Base-by-base conservation (phyloP, 1,140 invertebrate species). In the Heliconius congener region DNA sequence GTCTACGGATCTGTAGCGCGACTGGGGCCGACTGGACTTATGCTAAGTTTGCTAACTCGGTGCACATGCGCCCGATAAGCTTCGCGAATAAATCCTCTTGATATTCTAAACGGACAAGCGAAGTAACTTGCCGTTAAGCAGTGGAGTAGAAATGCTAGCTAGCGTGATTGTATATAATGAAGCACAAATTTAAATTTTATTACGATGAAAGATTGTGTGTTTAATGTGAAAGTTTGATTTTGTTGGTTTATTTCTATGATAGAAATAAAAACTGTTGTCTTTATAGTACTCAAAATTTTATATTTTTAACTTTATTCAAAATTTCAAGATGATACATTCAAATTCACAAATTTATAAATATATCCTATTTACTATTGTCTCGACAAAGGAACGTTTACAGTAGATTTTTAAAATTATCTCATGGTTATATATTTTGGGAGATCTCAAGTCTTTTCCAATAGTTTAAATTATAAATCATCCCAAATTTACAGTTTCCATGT, bases 31-130 rank as follows among this genome's bases (percentile, higher is more conserved):
- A 74, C 72, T 80, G 78, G 81, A 76, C 76, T 85, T 86, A 55
- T 77, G 74, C 78, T 79, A 86, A 87, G 83, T 90, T 86, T 81
- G 79, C 55, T 76, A 75, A 79, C 80, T 80, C 77, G 77, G 79
- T 91, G 91, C 92, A 93, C 92, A 93, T 92, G 92, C 91, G 92
- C 91, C 86, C 73, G 81, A 73, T 84, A 80, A 80, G 74, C 79
- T 73, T 19, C 75, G 57, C 55, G 75, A 76, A 80, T 80, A 80
- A 80, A 80, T 80, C 79, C 79, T 77, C 79, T 80, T 77, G 79
- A 80, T 80, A 80, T 80, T 80, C 79, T 55, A 76, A 77, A 76
- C 79, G 71, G 79, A 60, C 79, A 80, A 73, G 76, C 79, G 71
- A 80, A 80, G 79, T 77, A 77, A 80, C 76, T 80, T 75, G 79